A percentile compares a stretch with the other conserved stretches of the same genome.
Evolutionary conservation across 2,888 invertebrate genomes (phyloP).

Genomic region (Ophion slaviceki): DNA sequence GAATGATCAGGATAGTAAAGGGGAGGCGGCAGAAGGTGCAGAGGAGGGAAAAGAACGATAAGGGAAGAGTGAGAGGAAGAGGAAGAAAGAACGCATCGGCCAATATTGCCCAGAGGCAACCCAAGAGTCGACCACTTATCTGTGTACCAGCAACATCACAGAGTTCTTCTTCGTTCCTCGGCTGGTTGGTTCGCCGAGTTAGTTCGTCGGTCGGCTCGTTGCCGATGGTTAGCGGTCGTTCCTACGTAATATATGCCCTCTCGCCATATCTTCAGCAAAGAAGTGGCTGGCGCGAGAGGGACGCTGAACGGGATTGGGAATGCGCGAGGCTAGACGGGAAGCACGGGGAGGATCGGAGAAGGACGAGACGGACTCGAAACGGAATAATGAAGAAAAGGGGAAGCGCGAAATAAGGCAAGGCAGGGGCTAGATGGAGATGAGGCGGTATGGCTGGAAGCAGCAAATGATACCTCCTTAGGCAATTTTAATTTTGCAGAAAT

Average conservation of each 20-base stretch:
- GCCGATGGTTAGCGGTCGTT: constrained; percentile 72
- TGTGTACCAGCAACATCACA: constrained; percentile 82
- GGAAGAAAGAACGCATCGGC: constrained; percentile 79
- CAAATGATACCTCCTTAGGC: constrained; percentile 83
- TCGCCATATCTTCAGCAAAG: constrained; percentile 55
- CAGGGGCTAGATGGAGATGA: constrained; percentile 48
- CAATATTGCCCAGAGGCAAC: constrained; percentile 79
- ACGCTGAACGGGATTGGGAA: constrained; percentile 77
- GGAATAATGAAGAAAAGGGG: constrained; percentile 47
- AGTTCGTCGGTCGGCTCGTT: constrained; percentile 77
- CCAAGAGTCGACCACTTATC: constrained; percentile 82
- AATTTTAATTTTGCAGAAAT: constrained; percentile 83
- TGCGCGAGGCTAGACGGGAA: constrained; percentile 73
- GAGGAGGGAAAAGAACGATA: constrained; percentile 65
- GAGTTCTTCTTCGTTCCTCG: constrained; percentile 73
- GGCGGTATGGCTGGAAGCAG: constrained; percentile 71
- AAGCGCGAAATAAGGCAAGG: constrained; percentile 53
- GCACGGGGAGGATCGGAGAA: constrained; percentile 65
- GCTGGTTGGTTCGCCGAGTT: constrained; percentile 69
- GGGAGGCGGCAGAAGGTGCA: constrained; percentile 62
- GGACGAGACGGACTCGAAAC: constrained; percentile 42
- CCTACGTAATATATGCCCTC: constrained; percentile 35
- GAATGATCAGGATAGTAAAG: constrained; percentile 20
- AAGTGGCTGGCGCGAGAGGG: constrained; percentile 81
- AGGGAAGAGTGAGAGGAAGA: constrained; percentile 67